Conservation (phyloP, 2,888 invertebrate genomes). For the Drosophila melanosoma region DNA sequence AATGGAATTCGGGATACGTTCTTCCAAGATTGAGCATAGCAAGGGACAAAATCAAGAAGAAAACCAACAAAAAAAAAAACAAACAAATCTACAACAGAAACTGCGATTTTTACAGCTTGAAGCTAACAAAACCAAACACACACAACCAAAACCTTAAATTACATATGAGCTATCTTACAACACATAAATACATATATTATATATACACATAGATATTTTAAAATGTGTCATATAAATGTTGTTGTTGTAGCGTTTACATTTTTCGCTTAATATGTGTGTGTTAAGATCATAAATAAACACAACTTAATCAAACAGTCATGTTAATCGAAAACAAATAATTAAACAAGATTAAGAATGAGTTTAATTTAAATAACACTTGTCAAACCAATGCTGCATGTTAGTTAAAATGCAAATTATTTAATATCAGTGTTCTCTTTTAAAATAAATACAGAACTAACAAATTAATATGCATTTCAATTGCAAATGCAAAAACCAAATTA, state of each 20-base stretch:
- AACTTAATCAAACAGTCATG: slow-evolving; percentile 33
- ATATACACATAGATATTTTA: slow-evolving; percentile 27
- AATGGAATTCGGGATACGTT: slow-evolving; percentile 52
- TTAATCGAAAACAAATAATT: slow-evolving; percentile 16
- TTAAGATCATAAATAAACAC: slow-evolving; percentile 43
- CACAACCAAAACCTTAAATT: slow-evolving; percentile 12
- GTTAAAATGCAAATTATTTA: not conserved
- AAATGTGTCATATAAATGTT: slow-evolving; percentile 47
- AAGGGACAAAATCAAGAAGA: slow-evolving; percentile 38
- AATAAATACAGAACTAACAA: not conserved
- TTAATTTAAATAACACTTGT: slow-evolving; percentile 13
- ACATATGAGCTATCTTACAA: slow-evolving; percentile 40
- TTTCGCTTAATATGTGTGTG: slow-evolving; percentile 59
- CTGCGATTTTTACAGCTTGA: slow-evolving; percentile 77
- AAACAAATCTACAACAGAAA: slow-evolving; percentile 47
- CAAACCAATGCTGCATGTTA: slow-evolving; percentile 5
- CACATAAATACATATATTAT: slow-evolving; percentile 12
- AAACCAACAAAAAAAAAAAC: slow-evolving; percentile 26
- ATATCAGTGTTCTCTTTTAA: not conserved
- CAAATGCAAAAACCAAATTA: slow-evolving; percentile 2
- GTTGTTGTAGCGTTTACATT: slow-evolving; percentile 43
- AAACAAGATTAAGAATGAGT: slow-evolving; percentile 2
- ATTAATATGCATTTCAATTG: not conserved
- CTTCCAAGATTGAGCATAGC: slow-evolving; percentile 55
- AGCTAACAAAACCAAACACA: slow-evolving; percentile 56